Evolutionary conservation across 2,888 invertebrate species (phyloP).

Genomic region (Anarsia innoxiella): DNA sequence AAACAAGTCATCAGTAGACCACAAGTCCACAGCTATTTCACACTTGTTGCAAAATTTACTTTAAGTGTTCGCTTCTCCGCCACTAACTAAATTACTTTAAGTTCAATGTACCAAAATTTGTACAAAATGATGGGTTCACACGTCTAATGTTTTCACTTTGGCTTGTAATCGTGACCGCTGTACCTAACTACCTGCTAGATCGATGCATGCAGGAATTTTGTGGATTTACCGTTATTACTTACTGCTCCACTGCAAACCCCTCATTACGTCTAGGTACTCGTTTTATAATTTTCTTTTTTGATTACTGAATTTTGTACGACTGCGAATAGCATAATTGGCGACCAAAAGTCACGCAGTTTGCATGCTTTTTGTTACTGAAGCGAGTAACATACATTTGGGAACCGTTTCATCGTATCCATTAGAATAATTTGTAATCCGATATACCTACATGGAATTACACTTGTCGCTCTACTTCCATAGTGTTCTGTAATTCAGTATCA

Average conservation of each 20-base stretch:
- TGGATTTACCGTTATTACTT: constrained; percentile 53
- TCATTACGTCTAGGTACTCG: constrained; percentile 41
- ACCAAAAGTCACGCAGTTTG: constrained; percentile 35
- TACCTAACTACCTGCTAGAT: constrained; percentile 49
- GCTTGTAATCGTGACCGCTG: constrained; percentile 57
- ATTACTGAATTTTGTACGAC: constrained; percentile 9
- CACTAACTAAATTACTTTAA: constrained; percentile 58
- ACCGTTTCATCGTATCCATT: constrained; percentile 29
- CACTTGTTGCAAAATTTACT: constrained; percentile 49
- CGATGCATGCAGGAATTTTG: constrained; percentile 59
- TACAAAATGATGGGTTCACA: constrained; percentile 69
- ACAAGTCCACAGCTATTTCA: constrained; percentile 41
- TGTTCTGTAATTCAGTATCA: no score
- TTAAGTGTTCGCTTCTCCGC: constrained; percentile 48
- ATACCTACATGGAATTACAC: no score
- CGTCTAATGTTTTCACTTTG: constrained; percentile 65
- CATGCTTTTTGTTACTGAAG: constrained; percentile 28
- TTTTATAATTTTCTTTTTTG: constrained; percentile 34
- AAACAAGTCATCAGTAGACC: constrained; percentile 48
- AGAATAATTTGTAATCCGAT: constrained; percentile 18
- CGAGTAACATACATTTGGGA: constrained; percentile 25
- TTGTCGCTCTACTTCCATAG: constrained; percentile 25
- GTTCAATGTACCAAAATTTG: constrained; percentile 67
- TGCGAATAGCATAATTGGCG: constrained; percentile 14
- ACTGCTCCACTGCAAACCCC: constrained; percentile 37